Evolutionary conservation across 2,888 invertebrate species (phyloP).

Genomic region (Aleiodes testaceus): DNA sequence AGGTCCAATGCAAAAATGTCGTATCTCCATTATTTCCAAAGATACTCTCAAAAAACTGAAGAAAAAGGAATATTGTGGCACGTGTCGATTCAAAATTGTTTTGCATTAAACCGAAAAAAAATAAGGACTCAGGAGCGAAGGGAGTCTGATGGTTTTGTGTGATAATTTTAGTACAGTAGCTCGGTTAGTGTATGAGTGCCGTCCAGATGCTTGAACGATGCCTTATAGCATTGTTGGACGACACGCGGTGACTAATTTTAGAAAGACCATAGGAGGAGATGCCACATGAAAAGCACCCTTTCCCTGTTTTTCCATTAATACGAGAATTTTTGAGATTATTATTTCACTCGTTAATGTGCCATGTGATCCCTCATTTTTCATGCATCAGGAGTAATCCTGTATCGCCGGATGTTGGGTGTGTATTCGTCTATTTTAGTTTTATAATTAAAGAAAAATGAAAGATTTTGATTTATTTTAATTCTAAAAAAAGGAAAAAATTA

Average conservation of each 20-base stretch:
- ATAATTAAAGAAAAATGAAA: constrained; percentile 3
- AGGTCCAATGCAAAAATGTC: no score
- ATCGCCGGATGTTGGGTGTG: constrained; percentile 9
- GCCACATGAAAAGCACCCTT: constrained; percentile 47
- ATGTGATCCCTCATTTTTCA: not conserved
- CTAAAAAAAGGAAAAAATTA: not conserved
- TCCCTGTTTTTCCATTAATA: constrained; percentile 44
- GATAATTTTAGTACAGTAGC: constrained; percentile 64
- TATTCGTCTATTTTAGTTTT: not conserved
- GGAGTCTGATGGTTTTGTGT: constrained; percentile 57
- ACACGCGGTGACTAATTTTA: constrained; percentile 55
- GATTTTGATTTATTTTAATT: not conserved
- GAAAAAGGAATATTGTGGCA: constrained; percentile 32
- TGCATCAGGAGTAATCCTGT: constrained; percentile 1
- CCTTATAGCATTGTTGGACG: constrained; percentile 55
- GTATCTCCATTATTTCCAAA: no score
- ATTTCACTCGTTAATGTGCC: not conserved
- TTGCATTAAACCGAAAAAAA: constrained; percentile 13
- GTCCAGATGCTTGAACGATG: constrained; percentile 63
- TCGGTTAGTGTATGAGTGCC: constrained; percentile 54
- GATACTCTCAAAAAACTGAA: no score
- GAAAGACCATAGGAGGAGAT: constrained; percentile 39
- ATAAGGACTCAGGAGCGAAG: constrained; percentile 40
- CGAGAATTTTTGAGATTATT: not conserved
- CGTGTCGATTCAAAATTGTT: constrained; percentile 16